Base-by-base conservation (phyloP, 1,140 invertebrate genomes). In the Trichoplusia ni region DNA sequence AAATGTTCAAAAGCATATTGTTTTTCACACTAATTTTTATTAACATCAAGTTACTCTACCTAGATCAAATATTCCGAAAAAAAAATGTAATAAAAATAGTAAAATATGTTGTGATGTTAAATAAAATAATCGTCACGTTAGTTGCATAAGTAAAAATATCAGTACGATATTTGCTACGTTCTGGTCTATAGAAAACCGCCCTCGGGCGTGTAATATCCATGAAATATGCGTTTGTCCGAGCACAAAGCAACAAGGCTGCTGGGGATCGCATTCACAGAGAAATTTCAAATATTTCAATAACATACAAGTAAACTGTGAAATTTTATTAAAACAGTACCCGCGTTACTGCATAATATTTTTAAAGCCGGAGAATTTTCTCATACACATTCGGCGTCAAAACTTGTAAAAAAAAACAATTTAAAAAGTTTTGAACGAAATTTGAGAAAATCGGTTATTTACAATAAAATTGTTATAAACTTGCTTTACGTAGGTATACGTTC, bases 241-340 rank as follows among this genome's bases (percentile, higher is more conserved):
- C 71, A 74, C 67, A 74, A 72, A 74, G 64, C 64, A 69, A 74
- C 64, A 65, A 25, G 38, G 54, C 25, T 42, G 38, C 14, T 27
- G 25, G 53, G 23, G 67, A 63, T 29, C 53, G 61, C 60, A 68
- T 72, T 68, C 33, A 49, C 38, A 54, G 56, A 47, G 69, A 65
- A 66, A 72, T 79, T 77, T 53, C 53, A 72, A 79, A 74, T 73
- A 79, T 79, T 77, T 69, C 71, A 77, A 79, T 79, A 75, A 64
- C 67, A 35, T 65, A 29, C 29, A 63, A 64, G 35, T 47, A 66
- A 63, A 69, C 37, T 40, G 23, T 18, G 14, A 31, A 40, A 29
- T 58, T 58, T 58, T 58, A 58, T 58, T 58, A 42, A 33, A 58
- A 58, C 51, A 38, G 6, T 23, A 23, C 19, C 4, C 5, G 18